phyloP scores from a whole-genome alignment of 2,113 vertebrate genomes.

The Pachycephala philippinensis region DNA sequence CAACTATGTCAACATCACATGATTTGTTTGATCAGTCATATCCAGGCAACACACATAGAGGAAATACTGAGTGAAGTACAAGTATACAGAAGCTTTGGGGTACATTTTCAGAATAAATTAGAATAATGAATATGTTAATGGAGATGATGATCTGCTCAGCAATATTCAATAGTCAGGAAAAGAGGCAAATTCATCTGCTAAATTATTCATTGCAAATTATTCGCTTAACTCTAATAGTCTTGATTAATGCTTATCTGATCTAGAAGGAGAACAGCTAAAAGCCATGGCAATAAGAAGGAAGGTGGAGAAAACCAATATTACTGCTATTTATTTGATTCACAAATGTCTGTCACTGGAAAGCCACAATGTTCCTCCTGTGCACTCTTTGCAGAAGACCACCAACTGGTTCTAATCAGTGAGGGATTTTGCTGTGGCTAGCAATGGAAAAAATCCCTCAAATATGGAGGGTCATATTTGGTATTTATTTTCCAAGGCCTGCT shows the following conservation, averaged over 20 bases:
- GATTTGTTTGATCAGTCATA: background rate
- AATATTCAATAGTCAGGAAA: background rate
- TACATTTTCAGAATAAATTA: slow-evolving; percentile 21
- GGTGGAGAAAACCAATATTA: background rate
- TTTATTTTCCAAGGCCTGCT: background rate
- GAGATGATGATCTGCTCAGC: background rate
- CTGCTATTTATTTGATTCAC: background rate
- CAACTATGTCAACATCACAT: background rate
- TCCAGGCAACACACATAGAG: background rate
- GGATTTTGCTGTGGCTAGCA: background rate
- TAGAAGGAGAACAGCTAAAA: background rate
- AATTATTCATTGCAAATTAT: slow-evolving; percentile 39
- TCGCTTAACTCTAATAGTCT: background rate
- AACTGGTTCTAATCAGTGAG: background rate
- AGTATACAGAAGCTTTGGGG: background rate
- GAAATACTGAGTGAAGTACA: background rate
- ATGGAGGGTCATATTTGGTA: background rate
- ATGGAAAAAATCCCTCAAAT: background rate
- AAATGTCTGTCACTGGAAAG: background rate
- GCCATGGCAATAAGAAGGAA: background rate
- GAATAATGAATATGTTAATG: slow-evolving; percentile 35
- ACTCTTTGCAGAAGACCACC: background rate
- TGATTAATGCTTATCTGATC: slow-evolving; percentile 2
- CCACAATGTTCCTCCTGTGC: background rate
- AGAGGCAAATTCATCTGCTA: background rate